These are phyloP conservation scores for Notospermus geniculatus DNA, from an alignment of 1,140 invertebrate species.

Conservation along the genomic window DNA sequence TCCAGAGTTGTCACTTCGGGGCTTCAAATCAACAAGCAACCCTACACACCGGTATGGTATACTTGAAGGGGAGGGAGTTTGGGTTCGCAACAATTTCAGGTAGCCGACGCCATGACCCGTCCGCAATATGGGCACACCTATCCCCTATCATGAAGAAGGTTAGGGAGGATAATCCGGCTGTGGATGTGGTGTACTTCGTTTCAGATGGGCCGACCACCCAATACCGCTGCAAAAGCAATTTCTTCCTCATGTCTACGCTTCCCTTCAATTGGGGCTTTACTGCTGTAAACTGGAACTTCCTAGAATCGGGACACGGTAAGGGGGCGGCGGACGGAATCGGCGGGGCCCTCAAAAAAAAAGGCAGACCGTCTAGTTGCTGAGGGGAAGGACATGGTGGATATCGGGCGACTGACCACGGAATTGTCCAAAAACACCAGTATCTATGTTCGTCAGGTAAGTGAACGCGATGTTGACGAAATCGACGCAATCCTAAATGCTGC, in stretches of 20 bases:
- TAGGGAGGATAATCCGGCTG: background rate
- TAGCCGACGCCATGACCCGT: conserved; percentile 12
- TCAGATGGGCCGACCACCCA: no score
- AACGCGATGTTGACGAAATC: conserved; percentile 9
- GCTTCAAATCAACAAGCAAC: no score
- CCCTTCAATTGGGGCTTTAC: conserved; percentile 8
- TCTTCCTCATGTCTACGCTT: conserved; percentile 5
- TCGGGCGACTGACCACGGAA: no score
- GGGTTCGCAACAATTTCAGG: conserved; percentile 13
- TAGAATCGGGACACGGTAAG: conserved; percentile 56
- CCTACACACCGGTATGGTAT: conserved; percentile 24
- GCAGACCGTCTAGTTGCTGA: no score
- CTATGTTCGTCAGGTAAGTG: conserved; percentile 10
- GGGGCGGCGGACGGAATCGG: conserved; percentile 55
- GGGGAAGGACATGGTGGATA: no score
- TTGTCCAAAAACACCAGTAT: conserved; percentile 4
- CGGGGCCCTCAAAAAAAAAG: conserved; percentile 48
- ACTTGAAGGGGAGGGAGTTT: background rate
- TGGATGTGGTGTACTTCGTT: conserved; percentile 11
- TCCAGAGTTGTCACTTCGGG: conserved; percentile 27
- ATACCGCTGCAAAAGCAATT: conserved; percentile 15
- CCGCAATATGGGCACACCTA: conserved; percentile 17
- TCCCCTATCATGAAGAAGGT: conserved; percentile 6
- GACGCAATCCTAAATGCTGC: conserved; percentile 6
- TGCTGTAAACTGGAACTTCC: conserved; percentile 47